These are phyloP conservation scores for Pristionchus arcanus DNA, from an alignment of 2,888 invertebrate species.

Conservation along the genomic window DNA sequence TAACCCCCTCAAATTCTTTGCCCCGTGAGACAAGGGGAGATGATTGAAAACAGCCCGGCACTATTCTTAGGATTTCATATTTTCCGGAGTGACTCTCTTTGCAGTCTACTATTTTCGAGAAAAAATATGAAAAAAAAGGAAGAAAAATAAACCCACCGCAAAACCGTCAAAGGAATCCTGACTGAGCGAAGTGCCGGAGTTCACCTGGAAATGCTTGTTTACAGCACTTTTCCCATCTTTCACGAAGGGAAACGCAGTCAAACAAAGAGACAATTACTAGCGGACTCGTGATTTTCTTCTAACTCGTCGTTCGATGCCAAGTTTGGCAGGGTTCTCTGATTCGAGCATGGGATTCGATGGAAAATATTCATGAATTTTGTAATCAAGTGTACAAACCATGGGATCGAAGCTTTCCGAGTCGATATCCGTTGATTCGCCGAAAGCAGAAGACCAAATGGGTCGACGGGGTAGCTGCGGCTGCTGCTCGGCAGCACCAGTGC, in stretches of 20 bases:
- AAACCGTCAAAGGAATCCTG: slow-evolving; percentile 28
- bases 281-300: too few species aligned
- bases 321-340: too few species aligned
- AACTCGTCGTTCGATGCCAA: too few species aligned
- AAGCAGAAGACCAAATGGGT: slow-evolving; percentile 45
- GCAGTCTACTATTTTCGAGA: too few species aligned
- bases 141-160: neutral
- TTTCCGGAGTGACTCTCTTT: neutral
- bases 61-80: neutral
- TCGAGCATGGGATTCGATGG: too few species aligned
- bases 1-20: slow-evolving; percentile 37
- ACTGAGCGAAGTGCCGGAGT: slow-evolving; percentile 34
- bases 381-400: neutral
- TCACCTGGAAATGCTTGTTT: neutral
- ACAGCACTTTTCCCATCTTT: neutral
- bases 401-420: slow-evolving; percentile 51
- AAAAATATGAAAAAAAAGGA: too few species aligned
- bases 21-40: neutral
- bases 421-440: slow-evolving; percentile 24
- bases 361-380: neutral
- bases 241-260: neutral
- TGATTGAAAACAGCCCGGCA: neutral
- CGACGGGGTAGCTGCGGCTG: neutral
- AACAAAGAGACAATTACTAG: too few species aligned
- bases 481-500: neutral